These are phyloP conservation scores for Paramuricea clavata DNA, from an alignment of 92 coral and sea anemone genomes.

Conservation along the genomic window DNA sequence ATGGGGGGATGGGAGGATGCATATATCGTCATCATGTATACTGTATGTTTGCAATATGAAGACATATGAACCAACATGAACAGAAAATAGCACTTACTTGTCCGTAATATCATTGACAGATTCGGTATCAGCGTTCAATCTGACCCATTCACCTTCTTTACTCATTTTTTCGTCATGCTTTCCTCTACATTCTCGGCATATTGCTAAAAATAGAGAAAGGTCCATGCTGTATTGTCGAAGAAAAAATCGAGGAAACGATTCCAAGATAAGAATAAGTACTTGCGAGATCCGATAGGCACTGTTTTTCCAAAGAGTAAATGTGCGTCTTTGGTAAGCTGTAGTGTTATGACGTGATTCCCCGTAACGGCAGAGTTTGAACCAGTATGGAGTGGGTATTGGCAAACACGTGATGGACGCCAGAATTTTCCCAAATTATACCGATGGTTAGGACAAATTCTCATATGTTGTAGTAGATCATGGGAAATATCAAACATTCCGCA, in stretches of 20 bases:
- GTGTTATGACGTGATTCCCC: too few species aligned
- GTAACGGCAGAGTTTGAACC: too few species aligned
- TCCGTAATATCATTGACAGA: not conserved
- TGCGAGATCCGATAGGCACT: not conserved
- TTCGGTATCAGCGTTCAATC: conserved; percentile 1
- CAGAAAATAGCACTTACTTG: conserved; percentile 9
- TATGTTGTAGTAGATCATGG: too few species aligned
- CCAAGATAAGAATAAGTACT: not conserved
- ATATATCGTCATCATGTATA: too few species aligned
- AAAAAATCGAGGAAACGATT: not conserved
- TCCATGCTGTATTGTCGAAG: not conserved
- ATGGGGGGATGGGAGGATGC: too few species aligned
- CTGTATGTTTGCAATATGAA: not conserved
- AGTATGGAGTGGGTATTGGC: too few species aligned
- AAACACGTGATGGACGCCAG: too few species aligned
- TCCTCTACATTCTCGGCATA: conserved; percentile 20
- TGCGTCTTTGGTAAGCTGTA: too few species aligned
- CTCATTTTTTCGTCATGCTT: conserved; percentile 24
- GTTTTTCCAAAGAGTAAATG: too few species aligned
- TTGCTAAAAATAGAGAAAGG: conserved; percentile 16
- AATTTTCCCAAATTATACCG: too few species aligned
- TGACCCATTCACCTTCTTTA: conserved; percentile 11
- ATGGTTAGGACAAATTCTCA: too few species aligned
- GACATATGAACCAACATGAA: not conserved
- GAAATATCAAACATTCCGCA: too few species aligned